phyloP scores from a whole-genome alignment of 2,797 vertebrate species.

The Sarcoramphus papa region DNA sequence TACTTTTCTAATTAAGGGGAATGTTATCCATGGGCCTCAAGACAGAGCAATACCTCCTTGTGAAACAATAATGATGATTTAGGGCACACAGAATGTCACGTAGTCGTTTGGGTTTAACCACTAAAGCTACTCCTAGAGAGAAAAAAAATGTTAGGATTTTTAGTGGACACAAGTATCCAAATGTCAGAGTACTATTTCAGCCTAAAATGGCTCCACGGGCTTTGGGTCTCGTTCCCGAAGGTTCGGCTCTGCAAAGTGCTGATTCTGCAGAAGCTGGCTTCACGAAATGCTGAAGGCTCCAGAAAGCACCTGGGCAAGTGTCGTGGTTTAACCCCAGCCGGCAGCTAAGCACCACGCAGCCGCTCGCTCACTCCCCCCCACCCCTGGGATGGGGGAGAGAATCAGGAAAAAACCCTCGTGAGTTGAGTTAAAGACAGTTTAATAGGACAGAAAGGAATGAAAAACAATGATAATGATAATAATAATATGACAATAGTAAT shows the following conservation, averaged over 20 bases:
- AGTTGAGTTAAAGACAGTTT: no score
- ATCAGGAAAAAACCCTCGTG: no score
- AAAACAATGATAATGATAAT: no score
- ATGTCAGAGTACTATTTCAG: background rate
- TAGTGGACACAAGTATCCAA: background rate
- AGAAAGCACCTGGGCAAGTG: background rate
- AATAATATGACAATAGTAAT: no score
- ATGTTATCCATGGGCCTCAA: background rate
- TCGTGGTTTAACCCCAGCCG: no score
- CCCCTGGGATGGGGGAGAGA: no score
- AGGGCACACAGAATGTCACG: background rate
- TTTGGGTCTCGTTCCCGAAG: background rate
- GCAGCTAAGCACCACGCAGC: no score
- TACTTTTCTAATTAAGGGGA: slow-evolving; percentile 24
- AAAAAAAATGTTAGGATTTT: background rate
- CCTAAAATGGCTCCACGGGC: background rate
- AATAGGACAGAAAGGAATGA: no score
- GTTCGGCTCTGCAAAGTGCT: background rate
- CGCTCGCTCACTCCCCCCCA: no score
- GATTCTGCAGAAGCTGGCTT: background rate
- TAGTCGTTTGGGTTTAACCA: background rate
- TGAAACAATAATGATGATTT: background rate
- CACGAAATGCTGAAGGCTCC: background rate
- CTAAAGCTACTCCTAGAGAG: background rate
- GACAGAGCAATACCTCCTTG: background rate